Evolutionary conservation across 2,888 invertebrate genomes (phyloP), one percentile per base, ranked within the genome.

Genomic region (Oligia strigilis): DNA sequence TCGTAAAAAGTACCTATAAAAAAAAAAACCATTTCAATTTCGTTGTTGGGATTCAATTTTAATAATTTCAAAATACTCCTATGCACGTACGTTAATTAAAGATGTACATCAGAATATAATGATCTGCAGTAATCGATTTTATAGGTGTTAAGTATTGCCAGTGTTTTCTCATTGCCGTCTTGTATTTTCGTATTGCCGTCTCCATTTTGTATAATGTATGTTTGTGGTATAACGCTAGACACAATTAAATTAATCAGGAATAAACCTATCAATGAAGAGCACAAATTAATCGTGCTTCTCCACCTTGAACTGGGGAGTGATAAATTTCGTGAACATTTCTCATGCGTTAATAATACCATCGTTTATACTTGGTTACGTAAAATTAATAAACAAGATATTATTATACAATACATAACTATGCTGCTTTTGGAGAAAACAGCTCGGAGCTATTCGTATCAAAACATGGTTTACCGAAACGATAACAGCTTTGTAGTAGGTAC

Each of bases 311-410:
- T 4, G 23, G 2, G n/a, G n/a, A 73, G 36, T 82, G 46, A 72
- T 55, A 23, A 58, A 43, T 74, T 36, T 70, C 19, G 70, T 79
- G n/a, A 46, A n/a, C 8, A 84, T 83, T 65, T 69, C 29, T 80
- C 73, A 80, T 36, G 60, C 64, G 85, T 58, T 84, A 85, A 58
- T 66, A 80, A 75, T 52, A 62, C 14, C 19, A 60, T 72, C 62
- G 19, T 64, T 72, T 9, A 84, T 66, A 58, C 74, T 66, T 58
- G 71, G 55, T 29, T 78, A 67, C 9, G 40, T 62, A 58, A 23
- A 55, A 66, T 65, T 60, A 71, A 84, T 83, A 14, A n/a, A 78
- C 70, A 74, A 65, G 40, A 71, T 29, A 65, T 52, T 70, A 69
- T 82, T 58, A 58, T 58, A 55, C 43, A 74, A 29, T 62, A 52